phyloP scores from a whole-genome alignment of 2,113 vertebrate species.

The Stigmatopora argus region DNA sequence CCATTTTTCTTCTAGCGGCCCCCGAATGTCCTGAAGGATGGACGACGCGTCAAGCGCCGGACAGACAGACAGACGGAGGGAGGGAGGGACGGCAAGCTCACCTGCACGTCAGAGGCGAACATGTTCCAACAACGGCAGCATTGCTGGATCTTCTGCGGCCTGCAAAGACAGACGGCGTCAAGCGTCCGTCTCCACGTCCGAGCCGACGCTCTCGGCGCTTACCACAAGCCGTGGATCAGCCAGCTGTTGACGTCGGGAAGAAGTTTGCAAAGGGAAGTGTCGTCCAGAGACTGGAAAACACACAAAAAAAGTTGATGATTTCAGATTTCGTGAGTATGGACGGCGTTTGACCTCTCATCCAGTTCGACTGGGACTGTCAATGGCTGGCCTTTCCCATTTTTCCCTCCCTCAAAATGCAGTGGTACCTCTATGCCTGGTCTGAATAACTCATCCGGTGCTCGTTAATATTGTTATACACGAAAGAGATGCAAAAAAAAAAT shows the following conservation, averaged over 20 bases:
- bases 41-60: not conserved
- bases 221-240: conserved; percentile 74
- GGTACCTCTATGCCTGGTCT: too few species aligned
- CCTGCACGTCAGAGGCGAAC: conserved; percentile 66
- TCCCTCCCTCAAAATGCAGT: too few species aligned
- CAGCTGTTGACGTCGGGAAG: conserved; percentile 53
- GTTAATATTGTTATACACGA: too few species aligned
- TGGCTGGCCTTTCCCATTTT: too few species aligned
- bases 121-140: conserved; percentile 68
- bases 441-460: too few species aligned
- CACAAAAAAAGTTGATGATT: too few species aligned
- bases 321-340: too few species aligned
- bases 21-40: conserved; percentile 57
- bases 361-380: too few species aligned
- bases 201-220: not conserved
- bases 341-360: too few species aligned
- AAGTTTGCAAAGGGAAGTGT: conserved; percentile 46
- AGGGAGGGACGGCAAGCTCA: conserved; percentile 15
- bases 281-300: conserved; percentile 34
- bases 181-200: too few species aligned
- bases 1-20: conserved; percentile 50
- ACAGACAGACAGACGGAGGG: not conserved
- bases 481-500: too few species aligned
- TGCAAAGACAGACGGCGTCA: conserved; percentile 16
- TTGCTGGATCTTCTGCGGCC: conserved; percentile 26